Evolutionary conservation across 2,113 vertebrate genomes (phyloP), one percentile per base, ranked within the genome.

Genomic region (Podocnemis expansa): DNA sequence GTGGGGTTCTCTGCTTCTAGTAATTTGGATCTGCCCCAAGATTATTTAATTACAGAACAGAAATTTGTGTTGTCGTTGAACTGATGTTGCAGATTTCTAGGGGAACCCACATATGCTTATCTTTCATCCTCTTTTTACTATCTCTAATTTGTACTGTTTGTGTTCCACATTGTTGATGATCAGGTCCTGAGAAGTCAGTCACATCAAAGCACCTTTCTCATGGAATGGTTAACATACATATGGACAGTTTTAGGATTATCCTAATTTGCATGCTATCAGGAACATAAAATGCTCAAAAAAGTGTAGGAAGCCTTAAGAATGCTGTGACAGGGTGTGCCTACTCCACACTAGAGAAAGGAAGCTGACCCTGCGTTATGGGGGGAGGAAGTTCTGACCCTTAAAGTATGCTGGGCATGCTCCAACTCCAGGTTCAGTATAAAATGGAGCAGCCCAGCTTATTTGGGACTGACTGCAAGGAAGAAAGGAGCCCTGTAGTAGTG

Each of bases 11-110:
- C 73, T 84, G 52, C 67, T 95, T 89, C 82, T 90, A 34, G 70
- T 92, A 83, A 89, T 94, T 96, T 94, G 92, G 84, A 78, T 56
- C 89, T 89, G 25, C 81, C 89, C 56, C 84, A 92, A 91, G 80
- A 95, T 96, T 92, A 84, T 93, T 94, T 91, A 96, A 90, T 96
- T 92, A 93, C 82, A 73, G 38, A 90, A 55, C 82, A 94, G 73
- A 95, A 94, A 88, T 88, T 49, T 94, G 38, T 93, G 63, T 82
- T 92, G 54, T 94, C 80, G 45, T 92, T 96, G 85, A 93, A 85
- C 25, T 34, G 79, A 25, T 78, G 34, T 3, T 91, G 79, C 79
- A 93, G 27, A 82, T 91, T 95, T 87, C 81, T 92, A 80, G 56
- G 90, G 75, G 86, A 93, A 90, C n/a, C 89, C 96, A 84, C 85